Base-by-base conservation (phyloP, 2,113 vertebrate genomes). In the Hirundichthys speculiger region DNA sequence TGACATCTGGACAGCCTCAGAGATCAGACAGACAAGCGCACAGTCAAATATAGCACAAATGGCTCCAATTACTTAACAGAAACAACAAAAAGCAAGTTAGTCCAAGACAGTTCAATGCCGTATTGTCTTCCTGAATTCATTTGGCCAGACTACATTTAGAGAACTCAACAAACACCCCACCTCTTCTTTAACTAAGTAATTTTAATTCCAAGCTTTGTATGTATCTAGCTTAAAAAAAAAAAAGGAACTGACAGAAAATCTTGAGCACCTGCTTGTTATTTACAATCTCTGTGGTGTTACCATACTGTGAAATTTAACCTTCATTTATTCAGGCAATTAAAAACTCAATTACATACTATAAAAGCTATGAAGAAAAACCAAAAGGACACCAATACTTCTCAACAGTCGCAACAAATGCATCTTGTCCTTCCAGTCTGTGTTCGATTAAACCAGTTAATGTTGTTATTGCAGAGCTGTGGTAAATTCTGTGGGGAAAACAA, bases 51-150 rank as follows among this genome's bases (percentile, higher is more conserved):
- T 64, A 39, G 53, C 63, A 41, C 52, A n/a, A 75, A 74, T 76
- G 78, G 71, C 75, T 77, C 69, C 58, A 82, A 82, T 80, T 75
- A 81, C 66, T 45, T 11, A 1, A 66, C 30, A 52, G 73, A 73
- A 86, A 81, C 52, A n/a, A n/a, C n/a, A n/a, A 73, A 77, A 77
- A 46, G 43, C 13, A 67, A 79, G 73, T 75, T 49, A 64, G 19
- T 48, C 47, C 10, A 13, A 41, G 27, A 75, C 62, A 73, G 54
- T 55, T 79, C 51, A 59, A 70, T 14, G 18, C 54, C 25, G 57
- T 64, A 30, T 50, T 73, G 71, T 73, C 74, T 64, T 61, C 46
- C 65, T 13, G 12, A 72, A 55, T 68, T 82, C 40, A 67, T 76
- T 83, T 87, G 83, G 77, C 77, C 80, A 46, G 4, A 21, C 25